Evolutionary conservation across 2,113 vertebrate species (phyloP).

Genomic region (Sinocyclocheilus maitianheensis): DNA sequence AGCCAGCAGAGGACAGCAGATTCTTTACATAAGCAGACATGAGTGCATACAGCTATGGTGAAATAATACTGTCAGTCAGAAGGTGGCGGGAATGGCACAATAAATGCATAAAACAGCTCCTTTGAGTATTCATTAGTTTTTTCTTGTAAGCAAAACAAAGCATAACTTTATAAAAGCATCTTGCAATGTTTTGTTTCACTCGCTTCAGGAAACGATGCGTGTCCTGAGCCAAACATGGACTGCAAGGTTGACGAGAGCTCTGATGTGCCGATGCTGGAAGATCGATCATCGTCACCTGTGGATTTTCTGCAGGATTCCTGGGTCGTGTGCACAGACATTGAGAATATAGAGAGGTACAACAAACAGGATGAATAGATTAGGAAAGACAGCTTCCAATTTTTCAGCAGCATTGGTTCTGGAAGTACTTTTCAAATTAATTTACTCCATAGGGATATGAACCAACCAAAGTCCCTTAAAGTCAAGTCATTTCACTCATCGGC

Average conservation of each 20-base stretch:
- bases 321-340: slow-evolving; percentile 91
- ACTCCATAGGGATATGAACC: neutral
- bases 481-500: too few relatives aligned
- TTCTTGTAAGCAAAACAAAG: neutral
- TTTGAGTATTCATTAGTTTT: neutral
- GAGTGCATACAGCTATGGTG: slow-evolving; percentile 18
- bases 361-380: neutral
- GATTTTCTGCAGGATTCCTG: slow-evolving; percentile 86
- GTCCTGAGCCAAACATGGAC: slow-evolving; percentile 79
- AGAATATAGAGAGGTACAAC: slow-evolving; percentile 88
- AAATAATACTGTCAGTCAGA: neutral
- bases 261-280: slow-evolving; percentile 87
- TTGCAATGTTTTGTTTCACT: slow-evolving; percentile 56
- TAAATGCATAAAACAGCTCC: neutral
- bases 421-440: neutral
- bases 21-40: slow-evolving; percentile 28
- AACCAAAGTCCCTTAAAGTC: neutral
- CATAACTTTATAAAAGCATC: neutral
- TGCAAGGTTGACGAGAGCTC: slow-evolving; percentile 86
- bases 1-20: slow-evolving; percentile 63
- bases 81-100: neutral
- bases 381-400: neutral
- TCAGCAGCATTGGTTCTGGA: neutral
- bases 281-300: slow-evolving; percentile 81
- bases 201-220: slow-evolving; percentile 80